A percentile compares a stretch with the other conserved stretches of the same genome.
Evolutionary conservation across 2,113 vertebrate species (phyloP).

Genomic region (Actinemys pallida): DNA sequence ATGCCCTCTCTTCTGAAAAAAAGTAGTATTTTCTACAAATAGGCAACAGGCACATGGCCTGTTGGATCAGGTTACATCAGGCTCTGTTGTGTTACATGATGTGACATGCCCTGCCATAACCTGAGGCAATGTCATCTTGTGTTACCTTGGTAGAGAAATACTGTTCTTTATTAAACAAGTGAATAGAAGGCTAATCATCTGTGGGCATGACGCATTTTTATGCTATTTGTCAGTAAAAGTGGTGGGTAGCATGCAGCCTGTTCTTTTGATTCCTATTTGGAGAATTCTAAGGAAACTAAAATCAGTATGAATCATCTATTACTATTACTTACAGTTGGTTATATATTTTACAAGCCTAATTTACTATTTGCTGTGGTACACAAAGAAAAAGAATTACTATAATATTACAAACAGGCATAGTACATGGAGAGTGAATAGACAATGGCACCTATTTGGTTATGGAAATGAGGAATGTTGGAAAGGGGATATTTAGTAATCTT

Average conservation of each 20-base stretch:
- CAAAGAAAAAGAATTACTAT: conserved; percentile 5
- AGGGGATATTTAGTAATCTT: conserved; percentile 64
- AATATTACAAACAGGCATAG: conserved; percentile 28
- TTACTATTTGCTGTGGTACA: conserved; percentile 40
- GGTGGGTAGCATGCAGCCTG: conserved; percentile 16
- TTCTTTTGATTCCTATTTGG: conserved; percentile 33
- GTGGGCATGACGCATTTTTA: conserved; percentile 41
- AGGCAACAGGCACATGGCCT: conserved; percentile 78
- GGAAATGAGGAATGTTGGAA: conserved; percentile 64
- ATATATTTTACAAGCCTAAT: conserved; percentile 33
- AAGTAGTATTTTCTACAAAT: conserved; percentile 63
- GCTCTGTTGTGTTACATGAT: conserved; percentile 72
- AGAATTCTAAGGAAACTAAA: conserved; percentile 27
- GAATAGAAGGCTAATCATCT: conserved; percentile 52
- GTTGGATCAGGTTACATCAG: conserved; percentile 73
- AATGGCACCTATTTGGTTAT: conserved; percentile 61
- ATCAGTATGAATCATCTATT: neutral
- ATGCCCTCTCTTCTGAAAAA: conserved; percentile 48
- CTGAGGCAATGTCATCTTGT: conserved; percentile 78
- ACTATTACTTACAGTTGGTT: conserved; percentile 36
- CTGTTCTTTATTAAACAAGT: conserved; percentile 75
- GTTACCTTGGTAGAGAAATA: conserved; percentile 69
- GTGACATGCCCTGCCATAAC: conserved; percentile 77
- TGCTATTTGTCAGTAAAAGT: conserved; percentile 40
- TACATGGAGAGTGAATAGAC: conserved; percentile 27